phyloP scores from a whole-genome alignment of 2,888 invertebrate species.

The Cartodere bifasciata region DNA sequence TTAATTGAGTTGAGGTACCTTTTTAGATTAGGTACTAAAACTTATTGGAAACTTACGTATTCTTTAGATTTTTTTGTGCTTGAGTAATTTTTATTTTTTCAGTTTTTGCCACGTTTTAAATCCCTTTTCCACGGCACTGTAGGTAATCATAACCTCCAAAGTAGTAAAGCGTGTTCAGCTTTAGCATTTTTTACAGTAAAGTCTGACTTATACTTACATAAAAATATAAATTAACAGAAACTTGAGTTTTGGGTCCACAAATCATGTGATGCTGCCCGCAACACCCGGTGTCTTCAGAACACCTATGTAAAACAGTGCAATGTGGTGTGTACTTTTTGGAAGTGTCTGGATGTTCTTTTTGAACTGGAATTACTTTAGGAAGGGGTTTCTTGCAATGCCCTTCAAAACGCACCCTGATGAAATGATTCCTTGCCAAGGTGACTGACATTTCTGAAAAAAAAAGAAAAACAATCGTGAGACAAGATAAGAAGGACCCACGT shows the following conservation, averaged over 20 bases:
- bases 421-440: constrained; percentile 27
- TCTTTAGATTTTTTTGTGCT: too few species aligned
- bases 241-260: constrained; percentile 64
- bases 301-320: constrained; percentile 75
- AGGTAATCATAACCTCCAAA: too few species aligned
- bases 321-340: constrained; percentile 69
- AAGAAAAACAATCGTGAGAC: too few species aligned
- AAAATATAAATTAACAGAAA: constrained; percentile 61
- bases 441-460: constrained; percentile 28
- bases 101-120: too few species aligned
- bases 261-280: constrained; percentile 58
- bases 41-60: too few species aligned
- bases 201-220: constrained; percentile 54
- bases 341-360: constrained; percentile 55
- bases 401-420: constrained; percentile 31
- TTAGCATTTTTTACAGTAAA: too few species aligned
- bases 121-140: too few species aligned
- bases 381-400: constrained; percentile 57
- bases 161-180: too few species aligned
- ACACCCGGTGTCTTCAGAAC: constrained; percentile 80
- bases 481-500: too few species aligned
- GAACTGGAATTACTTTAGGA: constrained; percentile 61
- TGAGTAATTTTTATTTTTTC: too few species aligned
- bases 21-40: too few species aligned
- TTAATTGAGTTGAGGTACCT: too few species aligned